Conservation (phyloP, 2,797 vertebrate species). For the Anguilla marmorata region DNA sequence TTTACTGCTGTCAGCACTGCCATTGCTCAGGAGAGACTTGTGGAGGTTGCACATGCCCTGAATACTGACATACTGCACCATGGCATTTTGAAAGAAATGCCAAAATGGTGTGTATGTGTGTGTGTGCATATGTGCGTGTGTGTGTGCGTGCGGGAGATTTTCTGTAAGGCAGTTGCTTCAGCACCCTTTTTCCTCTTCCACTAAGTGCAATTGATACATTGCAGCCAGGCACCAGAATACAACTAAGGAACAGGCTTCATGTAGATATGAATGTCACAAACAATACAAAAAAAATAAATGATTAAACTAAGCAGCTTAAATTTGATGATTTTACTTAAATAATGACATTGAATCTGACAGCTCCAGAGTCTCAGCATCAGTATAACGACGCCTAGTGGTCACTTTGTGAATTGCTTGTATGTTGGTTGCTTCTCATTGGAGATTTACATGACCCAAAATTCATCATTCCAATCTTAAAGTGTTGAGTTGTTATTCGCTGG, state of each 20-base stretch:
- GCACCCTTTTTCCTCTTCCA: background rate
- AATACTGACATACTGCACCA: background rate
- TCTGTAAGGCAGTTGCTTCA: background rate
- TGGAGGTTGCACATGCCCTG: background rate
- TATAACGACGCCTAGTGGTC: background rate
- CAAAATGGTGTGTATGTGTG: background rate
- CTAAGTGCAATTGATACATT: background rate
- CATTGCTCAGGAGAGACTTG: background rate
- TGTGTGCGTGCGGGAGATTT: background rate
- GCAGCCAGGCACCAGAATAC: background rate
- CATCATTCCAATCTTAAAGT: background rate
- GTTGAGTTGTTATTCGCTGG: background rate
- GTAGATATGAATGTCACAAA: background rate
- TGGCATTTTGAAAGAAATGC: background rate
- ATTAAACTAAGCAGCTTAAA: background rate
- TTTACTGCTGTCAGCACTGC: background rate
- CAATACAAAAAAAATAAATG: background rate
- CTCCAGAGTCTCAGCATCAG: background rate
- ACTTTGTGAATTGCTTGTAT: background rate
- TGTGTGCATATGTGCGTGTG: background rate
- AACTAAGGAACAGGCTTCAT: background rate
- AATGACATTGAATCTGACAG: background rate
- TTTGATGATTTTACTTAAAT: background rate
- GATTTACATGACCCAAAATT: background rate
- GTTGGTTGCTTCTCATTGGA: background rate